Conservation (phyloP, 2,888 invertebrate genomes). For the Chloroclysta siterata region DNA sequence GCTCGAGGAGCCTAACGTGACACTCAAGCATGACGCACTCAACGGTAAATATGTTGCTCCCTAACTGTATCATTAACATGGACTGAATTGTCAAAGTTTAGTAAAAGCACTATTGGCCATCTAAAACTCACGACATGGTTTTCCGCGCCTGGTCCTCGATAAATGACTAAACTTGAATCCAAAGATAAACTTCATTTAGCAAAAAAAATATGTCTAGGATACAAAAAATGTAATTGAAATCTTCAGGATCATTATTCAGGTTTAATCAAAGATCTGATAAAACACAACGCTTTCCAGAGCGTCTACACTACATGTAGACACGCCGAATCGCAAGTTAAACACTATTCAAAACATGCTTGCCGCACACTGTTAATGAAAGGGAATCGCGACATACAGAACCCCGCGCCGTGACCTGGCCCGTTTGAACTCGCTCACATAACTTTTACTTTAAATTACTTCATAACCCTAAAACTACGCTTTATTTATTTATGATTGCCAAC, state of each 20-base stretch:
- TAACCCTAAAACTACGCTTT: too few species aligned
- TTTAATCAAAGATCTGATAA: slow-evolving; percentile 36
- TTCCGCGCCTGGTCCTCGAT: too few species aligned
- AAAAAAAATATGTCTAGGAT: background rate
- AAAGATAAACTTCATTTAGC: too few species aligned
- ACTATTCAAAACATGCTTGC: slow-evolving; percentile 77
- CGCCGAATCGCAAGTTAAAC: slow-evolving; percentile 65
- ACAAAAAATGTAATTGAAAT: background rate
- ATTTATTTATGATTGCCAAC: too few species aligned
- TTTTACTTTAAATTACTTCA: background rate
- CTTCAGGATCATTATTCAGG: background rate
- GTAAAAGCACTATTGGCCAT: too few species aligned
- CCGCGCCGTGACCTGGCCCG: slow-evolving; percentile 43
- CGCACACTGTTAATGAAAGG: slow-evolving; percentile 71
- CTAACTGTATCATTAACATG: too few species aligned
- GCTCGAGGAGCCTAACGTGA: too few species aligned
- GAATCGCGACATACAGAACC: slow-evolving; percentile 52
- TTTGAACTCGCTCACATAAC: slow-evolving; percentile 40
- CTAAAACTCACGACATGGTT: too few species aligned
- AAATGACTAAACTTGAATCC: too few species aligned
- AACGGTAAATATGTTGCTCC: too few species aligned
- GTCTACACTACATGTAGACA: slow-evolving; percentile 23
- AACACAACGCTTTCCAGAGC: slow-evolving; percentile 49
- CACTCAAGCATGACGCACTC: too few species aligned
- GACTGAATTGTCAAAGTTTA: too few species aligned